These are phyloP conservation scores for Pollenia angustigena DNA, from an alignment of 2,888 invertebrate genomes.

Conservation along the genomic window DNA sequence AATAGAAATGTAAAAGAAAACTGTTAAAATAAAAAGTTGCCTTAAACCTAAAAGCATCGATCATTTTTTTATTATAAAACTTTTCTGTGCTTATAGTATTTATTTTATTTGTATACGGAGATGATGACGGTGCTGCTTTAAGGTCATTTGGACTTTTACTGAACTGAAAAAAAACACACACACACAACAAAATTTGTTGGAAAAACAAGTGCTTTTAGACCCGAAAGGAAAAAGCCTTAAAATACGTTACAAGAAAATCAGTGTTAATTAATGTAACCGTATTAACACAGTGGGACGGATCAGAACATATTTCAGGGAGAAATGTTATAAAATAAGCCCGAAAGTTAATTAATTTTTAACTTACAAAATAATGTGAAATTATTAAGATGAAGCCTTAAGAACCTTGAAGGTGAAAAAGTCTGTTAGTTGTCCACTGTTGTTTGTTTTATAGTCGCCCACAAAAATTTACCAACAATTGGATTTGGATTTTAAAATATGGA, in stretches of 20 bases:
- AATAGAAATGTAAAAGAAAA: not conserved
- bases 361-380: too few relatives aligned
- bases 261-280: constrained; percentile 13
- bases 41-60: constrained; percentile 47
- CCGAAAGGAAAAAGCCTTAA: constrained; percentile 14
- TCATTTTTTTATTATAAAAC: constrained; percentile 30
- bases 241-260: constrained; percentile 13
- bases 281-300: not conserved
- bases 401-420: too few relatives aligned
- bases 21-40: constrained; percentile 45
- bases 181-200: not conserved
- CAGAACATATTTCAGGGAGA: not conserved
- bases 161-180: not conserved
- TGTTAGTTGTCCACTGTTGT: too few relatives aligned
- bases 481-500: too few relatives aligned
- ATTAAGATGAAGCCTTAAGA: too few relatives aligned
- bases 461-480: too few relatives aligned
- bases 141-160: constrained; percentile 54
- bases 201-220: constrained; percentile 22
- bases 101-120: not conserved
- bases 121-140: not conserved
- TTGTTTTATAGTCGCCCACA: too few relatives aligned
- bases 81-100: not conserved
- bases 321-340: not conserved
- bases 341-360: too few relatives aligned